Conservation (phyloP, 2,888 invertebrate species). For the Esperia sulphurella region DNA sequence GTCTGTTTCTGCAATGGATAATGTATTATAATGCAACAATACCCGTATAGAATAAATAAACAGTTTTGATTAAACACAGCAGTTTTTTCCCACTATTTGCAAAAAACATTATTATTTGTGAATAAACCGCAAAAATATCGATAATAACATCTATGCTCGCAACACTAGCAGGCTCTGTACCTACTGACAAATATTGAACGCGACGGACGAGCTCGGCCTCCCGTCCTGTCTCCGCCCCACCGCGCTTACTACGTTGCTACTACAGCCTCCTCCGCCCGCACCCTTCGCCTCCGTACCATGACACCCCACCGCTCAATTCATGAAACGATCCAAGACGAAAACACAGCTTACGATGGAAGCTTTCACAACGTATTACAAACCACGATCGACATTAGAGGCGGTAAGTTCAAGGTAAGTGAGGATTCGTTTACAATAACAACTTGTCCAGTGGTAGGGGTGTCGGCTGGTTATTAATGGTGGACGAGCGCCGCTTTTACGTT, state of each 20-base stretch:
- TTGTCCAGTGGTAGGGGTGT: slow-evolving; percentile 27
- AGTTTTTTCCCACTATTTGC: too few relatives aligned
- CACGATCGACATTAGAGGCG: slow-evolving; percentile 8
- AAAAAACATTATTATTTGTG: too few relatives aligned
- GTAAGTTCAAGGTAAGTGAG: slow-evolving; percentile 13
- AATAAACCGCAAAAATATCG: slow-evolving; percentile 6
- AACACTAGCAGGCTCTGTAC: slow-evolving; percentile 23
- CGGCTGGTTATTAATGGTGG: slow-evolving; percentile 36
- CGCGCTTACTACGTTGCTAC: slow-evolving; percentile 62
- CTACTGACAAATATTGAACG: slow-evolving; percentile 52
- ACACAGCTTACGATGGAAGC: slow-evolving; percentile 15
- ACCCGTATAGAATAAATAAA: too few relatives aligned
- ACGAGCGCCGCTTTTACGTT: slow-evolving; percentile 40
- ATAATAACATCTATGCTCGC: slow-evolving; percentile 7
- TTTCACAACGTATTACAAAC: slow-evolving; percentile 1
- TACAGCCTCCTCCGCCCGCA: slow-evolving; percentile 50
- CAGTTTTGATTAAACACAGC: too few relatives aligned
- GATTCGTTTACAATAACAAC: slow-evolving; percentile 4
- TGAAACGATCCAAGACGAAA: slow-evolving; percentile 12
- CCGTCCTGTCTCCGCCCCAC: slow-evolving; percentile 23
- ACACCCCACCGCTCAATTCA: slow-evolving; percentile 18
- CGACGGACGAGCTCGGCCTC: slow-evolving; percentile 21
- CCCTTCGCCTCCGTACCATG: slow-evolving; percentile 38
- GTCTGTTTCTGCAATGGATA: too few relatives aligned
- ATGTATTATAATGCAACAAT: too few relatives aligned